Percentiles rank a stretch among this genome's conserved stretches.
phyloP scores from a whole-genome alignment of 2,113 vertebrate genomes.

The Cryptomyrus ogoouensis region DNA sequence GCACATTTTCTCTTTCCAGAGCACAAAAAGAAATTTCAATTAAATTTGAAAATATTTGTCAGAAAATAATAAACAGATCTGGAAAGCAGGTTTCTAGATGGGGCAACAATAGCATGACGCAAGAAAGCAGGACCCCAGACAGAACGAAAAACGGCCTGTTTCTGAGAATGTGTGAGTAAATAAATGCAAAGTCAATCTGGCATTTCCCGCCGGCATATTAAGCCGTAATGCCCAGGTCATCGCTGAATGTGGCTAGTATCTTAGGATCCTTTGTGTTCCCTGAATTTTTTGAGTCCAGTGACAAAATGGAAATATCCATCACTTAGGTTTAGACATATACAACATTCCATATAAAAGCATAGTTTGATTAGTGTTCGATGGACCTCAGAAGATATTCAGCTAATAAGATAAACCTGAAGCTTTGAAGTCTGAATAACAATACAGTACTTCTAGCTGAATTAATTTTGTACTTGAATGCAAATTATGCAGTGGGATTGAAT shows the following conservation, averaged over 20 bases:
- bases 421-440: background rate
- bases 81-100: background rate
- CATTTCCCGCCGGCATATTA: background rate
- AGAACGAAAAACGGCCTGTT: background rate
- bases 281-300: background rate
- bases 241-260: background rate
- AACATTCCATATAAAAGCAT: background rate
- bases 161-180: background rate
- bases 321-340: background rate
- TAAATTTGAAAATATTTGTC: background rate
- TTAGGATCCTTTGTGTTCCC: background rate
- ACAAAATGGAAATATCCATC: background rate
- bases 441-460: background rate
- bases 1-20: background rate
- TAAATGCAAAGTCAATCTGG: background rate
- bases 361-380: background rate
- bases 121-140: background rate
- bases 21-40: background rate
- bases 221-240: background rate
- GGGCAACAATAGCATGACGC: background rate
- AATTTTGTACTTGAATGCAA: background rate
- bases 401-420: background rate
- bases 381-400: background rate
- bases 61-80: background rate
- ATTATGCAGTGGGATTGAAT: background rate